Percentiles rank a stretch among this genome's conserved stretches.
Conservation (phyloP, 2,113 vertebrate genomes). For the Hemiprocne comata region DNA sequence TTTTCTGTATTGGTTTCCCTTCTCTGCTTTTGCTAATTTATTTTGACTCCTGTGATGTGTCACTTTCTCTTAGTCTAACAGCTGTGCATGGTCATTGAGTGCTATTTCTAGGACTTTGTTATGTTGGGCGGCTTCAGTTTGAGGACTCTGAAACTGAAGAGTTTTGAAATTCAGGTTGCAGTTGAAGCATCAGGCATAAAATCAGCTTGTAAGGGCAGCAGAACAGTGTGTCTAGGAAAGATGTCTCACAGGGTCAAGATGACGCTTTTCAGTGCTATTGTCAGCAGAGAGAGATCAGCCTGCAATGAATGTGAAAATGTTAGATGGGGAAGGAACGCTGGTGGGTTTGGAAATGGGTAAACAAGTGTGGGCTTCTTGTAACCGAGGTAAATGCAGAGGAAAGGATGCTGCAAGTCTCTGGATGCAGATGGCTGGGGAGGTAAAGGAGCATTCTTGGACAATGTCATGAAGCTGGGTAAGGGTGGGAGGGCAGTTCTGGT, state of each 20-base stretch:
- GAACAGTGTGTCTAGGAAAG: neutral
- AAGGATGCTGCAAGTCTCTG: neutral
- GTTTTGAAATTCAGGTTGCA: neutral
- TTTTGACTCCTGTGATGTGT: neutral
- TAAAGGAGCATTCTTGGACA: neutral
- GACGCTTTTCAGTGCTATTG: constrained; percentile 1
- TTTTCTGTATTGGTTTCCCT: neutral
- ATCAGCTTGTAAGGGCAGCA: neutral
- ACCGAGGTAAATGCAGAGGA: neutral
- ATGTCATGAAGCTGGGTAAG: neutral
- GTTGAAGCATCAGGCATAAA: neutral
- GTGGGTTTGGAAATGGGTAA: neutral
- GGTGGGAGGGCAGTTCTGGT: neutral
- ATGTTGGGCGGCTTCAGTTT: neutral
- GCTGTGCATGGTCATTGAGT: neutral
- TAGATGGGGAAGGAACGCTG: neutral
- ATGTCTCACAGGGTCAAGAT: neutral
- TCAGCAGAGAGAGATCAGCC: neutral
- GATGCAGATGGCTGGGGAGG: neutral
- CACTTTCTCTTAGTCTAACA: neutral
- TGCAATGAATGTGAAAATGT: neutral
- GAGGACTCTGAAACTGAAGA: neutral
- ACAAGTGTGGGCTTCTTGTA: neutral
- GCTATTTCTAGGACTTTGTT: neutral
- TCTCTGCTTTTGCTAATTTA: neutral